Conservation (phyloP, 2,888 invertebrate genomes). For the Phaedon cochleariae region DNA sequence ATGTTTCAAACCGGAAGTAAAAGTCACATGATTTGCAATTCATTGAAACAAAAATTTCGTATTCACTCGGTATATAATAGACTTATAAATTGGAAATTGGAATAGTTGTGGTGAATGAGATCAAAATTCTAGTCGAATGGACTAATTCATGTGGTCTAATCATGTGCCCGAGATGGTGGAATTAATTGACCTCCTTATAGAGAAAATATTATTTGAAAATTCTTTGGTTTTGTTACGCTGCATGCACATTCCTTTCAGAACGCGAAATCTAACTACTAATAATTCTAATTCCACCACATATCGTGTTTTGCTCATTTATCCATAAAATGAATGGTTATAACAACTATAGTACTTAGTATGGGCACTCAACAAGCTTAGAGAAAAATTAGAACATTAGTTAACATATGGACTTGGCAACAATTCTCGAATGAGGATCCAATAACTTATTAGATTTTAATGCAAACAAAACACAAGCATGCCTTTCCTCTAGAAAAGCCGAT, state of each 20-base stretch:
- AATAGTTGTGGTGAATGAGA: background rate
- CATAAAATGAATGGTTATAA: conserved; percentile 16
- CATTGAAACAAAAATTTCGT: too few species aligned
- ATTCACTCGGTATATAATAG: too few species aligned
- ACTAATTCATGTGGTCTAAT: background rate
- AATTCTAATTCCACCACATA: conserved; percentile 2
- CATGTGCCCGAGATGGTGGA: background rate
- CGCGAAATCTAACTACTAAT: background rate
- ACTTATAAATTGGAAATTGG: too few species aligned
- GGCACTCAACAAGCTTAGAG: background rate
- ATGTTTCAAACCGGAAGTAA: too few species aligned
- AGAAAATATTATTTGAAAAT: conserved; percentile 7
- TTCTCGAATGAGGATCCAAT: too few species aligned
- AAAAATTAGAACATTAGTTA: background rate
- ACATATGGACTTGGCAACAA: too few species aligned
- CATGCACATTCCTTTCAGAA: conserved; percentile 12
- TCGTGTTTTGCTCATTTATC: conserved; percentile 5
- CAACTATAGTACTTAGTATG: background rate
- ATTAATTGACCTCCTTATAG: conserved; percentile 13
- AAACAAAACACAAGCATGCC: too few species aligned
- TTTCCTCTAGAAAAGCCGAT: too few species aligned
- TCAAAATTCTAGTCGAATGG: background rate
- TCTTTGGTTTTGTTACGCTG: conserved; percentile 6
- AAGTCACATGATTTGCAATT: too few species aligned
- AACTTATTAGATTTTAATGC: too few species aligned